These are phyloP conservation scores for Chlorodrepanis virens DNA, from an alignment of 2,113 vertebrate species.

Conservation along the genomic window DNA sequence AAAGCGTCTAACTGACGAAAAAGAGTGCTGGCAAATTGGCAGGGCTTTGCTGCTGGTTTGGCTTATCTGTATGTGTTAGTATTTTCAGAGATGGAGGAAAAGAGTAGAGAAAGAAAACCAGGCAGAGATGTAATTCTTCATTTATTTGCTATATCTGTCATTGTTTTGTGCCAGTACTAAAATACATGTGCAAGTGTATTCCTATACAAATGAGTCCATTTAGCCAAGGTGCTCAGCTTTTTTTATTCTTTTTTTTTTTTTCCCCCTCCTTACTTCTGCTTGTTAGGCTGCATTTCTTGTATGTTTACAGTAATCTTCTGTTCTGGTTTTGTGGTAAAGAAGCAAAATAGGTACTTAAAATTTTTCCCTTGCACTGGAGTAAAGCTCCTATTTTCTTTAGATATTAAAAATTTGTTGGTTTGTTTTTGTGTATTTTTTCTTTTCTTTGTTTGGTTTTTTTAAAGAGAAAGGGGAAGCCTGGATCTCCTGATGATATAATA, in stretches of 20 bases:
- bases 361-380: neutral
- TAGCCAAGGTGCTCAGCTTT: neutral
- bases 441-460: neutral
- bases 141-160: neutral
- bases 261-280: neutral
- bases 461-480: neutral
- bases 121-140: neutral
- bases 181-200: neutral
- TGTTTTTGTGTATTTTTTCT: neutral
- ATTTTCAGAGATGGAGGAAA: neutral
- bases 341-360: neutral
- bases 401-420: neutral
- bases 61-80: neutral
- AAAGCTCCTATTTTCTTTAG: neutral
- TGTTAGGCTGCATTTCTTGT: neutral
- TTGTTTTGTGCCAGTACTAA: neutral
- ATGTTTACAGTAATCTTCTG: neutral
- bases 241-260: neutral
- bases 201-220: constrained; percentile 18
- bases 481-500: neutral
- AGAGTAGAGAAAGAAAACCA: neutral
- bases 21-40: neutral
- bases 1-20: neutral
- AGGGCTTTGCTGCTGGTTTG: neutral
- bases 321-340: neutral